Evolutionary conservation across 2,113 vertebrate genomes (phyloP), one percentile per base, ranked within the genome.

Genomic region (Dipodomys spectabilis): DNA sequence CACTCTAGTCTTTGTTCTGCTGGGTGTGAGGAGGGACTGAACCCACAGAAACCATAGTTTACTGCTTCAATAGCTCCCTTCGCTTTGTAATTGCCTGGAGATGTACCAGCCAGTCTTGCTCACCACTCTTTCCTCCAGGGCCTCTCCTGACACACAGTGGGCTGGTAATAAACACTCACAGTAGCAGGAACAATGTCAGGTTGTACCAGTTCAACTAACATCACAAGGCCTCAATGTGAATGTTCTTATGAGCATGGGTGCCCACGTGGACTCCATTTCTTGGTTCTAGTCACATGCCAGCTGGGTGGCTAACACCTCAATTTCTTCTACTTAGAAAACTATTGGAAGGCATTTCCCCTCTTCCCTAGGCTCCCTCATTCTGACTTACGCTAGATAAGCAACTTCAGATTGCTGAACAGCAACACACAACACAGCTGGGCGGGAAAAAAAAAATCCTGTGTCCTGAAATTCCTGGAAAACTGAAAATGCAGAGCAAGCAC

Each of bases 401-500:
- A 95, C 95, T 97, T 97, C 92, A 96, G 92, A 97, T 90, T 95
- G 93, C 95, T 97, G 95, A 97, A 92, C 71, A 90, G 95, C 90
- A 95, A 92, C 84, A 88, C 79, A 96, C 92, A 96, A 97, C 96
- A 97, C 97, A 97, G 97, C 97, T 97, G 97, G 94, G 95, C 1
- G 39, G 96, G 96, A 57, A 57, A 57, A 57, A 57, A 57, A 57
- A 93, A 95, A 77, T 96, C 93, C 95, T 72, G 93, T 96, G 96
- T 97, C 96, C 96, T 96, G 95, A 97, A 96, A 97, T 97, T 96
- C 97, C 97, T 97, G 96, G 96, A 97, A 97, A 97, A 96, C 94
- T 53, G 44, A 82, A 82, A 90, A 84, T 82, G 85, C 87, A 79
- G 53, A 93, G 93, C 90, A 94, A 92, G 90, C 93, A 94, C 73